These are phyloP conservation scores for Ateles fusciceps DNA, from an alignment of 2,797 vertebrate species.

Conservation along the genomic window DNA sequence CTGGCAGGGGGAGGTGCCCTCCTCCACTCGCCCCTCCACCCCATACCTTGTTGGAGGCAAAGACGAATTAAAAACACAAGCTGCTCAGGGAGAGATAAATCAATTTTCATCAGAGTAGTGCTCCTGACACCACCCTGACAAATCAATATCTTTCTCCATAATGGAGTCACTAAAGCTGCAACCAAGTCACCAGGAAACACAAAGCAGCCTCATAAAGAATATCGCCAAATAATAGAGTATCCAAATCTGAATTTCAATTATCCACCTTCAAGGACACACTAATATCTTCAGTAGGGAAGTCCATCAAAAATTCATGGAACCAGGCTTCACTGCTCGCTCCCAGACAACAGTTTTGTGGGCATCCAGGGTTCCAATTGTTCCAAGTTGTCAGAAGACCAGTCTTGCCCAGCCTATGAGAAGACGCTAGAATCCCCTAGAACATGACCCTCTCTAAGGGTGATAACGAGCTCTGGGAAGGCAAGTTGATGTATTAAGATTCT, in stretches of 20 bases:
- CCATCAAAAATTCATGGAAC: slow-evolving; percentile 61
- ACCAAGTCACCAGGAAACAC: slow-evolving; percentile 31
- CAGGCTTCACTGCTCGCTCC: neutral
- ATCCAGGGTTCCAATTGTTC: neutral
- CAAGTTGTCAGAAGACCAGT: neutral
- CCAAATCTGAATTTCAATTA: slow-evolving; percentile 75
- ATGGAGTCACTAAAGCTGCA: slow-evolving; percentile 28
- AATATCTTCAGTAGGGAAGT: slow-evolving; percentile 43
- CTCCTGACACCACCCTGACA: slow-evolving; percentile 62
- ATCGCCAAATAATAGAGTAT: slow-evolving; percentile 49
- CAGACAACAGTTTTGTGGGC: neutral
- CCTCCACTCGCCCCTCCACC: neutral
- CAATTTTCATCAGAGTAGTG: slow-evolving; percentile 27
- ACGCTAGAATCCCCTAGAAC: neutral
- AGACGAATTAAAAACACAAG: slow-evolving; percentile 69
- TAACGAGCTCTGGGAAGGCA: neutral
- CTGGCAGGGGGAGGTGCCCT: neutral
- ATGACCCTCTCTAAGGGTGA: neutral
- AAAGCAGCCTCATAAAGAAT: slow-evolving; percentile 63
- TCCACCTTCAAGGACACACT: slow-evolving; percentile 57
- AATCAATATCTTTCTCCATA: slow-evolving; percentile 62
- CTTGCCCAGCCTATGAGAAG: neutral
- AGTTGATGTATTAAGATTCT: neutral
- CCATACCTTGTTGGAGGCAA: slow-evolving; percentile 29
- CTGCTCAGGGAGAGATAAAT: slow-evolving; percentile 63